phyloP scores from a whole-genome alignment of 2,888 invertebrate genomes.

The Margaritifera margaritifera region DNA sequence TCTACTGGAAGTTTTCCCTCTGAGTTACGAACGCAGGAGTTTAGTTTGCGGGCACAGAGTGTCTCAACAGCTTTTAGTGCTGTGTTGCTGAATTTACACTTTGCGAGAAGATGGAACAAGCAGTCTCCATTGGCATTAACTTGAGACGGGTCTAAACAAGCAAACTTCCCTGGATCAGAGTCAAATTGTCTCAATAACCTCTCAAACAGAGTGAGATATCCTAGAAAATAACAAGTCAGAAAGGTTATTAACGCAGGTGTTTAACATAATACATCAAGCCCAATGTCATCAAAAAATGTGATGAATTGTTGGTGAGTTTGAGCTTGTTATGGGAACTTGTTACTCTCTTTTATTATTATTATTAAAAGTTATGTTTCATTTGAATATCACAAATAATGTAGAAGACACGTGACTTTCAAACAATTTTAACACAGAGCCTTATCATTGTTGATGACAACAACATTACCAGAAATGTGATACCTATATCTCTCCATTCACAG shows the following conservation, averaged over 20 bases:
- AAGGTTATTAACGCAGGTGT: background rate
- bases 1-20: slow-evolving; percentile 50
- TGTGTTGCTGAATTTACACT: slow-evolving; percentile 34
- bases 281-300: background rate
- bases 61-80: slow-evolving; percentile 35
- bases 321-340: too few species aligned
- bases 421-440: too few species aligned
- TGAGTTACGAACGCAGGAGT: slow-evolving; percentile 41
- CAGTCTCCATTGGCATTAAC: slow-evolving; percentile 37
- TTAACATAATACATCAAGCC: background rate
- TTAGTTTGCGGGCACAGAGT: slow-evolving; percentile 44
- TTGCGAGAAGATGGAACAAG: slow-evolving; percentile 46
- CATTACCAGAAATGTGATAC: too few species aligned
- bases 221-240: slow-evolving; percentile 31
- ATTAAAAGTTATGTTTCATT: too few species aligned
- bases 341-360: too few species aligned
- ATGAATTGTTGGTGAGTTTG: too few species aligned
- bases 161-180: slow-evolving; percentile 31
- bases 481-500: too few species aligned
- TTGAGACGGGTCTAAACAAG: slow-evolving; percentile 41
- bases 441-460: too few species aligned
- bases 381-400: too few species aligned
- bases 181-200: slow-evolving; percentile 42
- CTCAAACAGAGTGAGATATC: slow-evolving; percentile 35
- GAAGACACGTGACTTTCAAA: too few species aligned